A percentile compares a stretch with the other conserved stretches of the same genome.
Conservation (phyloP, 2,888 invertebrate genomes). For the Habrosyne pyritoides region DNA sequence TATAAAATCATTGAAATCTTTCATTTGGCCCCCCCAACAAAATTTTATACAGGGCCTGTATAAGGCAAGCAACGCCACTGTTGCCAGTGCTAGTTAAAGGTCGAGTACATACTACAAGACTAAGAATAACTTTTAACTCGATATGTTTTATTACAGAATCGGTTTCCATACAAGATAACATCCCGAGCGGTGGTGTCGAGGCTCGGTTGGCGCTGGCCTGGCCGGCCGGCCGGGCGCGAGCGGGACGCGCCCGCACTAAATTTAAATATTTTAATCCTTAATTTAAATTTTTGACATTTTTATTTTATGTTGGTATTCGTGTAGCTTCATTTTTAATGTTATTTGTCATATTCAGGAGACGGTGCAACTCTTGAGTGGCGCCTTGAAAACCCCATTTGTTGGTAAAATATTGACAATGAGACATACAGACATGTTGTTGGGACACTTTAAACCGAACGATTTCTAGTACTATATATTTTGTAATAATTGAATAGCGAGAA, state of each 20-base stretch:
- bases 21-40: too few species aligned
- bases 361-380: slow-evolving; percentile 69
- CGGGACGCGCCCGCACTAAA: slow-evolving; percentile 79
- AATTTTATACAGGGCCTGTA: too few species aligned
- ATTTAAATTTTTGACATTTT: slow-evolving; percentile 84
- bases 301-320: slow-evolving; percentile 83
- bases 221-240: slow-evolving; percentile 54
- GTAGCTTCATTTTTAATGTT: slow-evolving; percentile 82
- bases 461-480: slow-evolving; percentile 13
- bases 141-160: slow-evolving; percentile 24
- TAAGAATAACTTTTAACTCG: neutral
- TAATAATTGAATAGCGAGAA: too few species aligned
- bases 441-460: slow-evolving; percentile 32
- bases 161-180: slow-evolving; percentile 40
- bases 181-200: slow-evolving; percentile 13
- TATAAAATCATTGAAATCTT: too few species aligned
- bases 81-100: too few species aligned
- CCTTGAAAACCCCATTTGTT: slow-evolving; percentile 60
- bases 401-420: slow-evolving; percentile 52
- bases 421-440: slow-evolving; percentile 36
- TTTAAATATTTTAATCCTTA: slow-evolving; percentile 84
- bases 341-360: slow-evolving; percentile 81
- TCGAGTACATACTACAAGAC: too few species aligned
- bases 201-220: slow-evolving; percentile 43
- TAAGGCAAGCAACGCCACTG: too few species aligned